phyloP scores from a whole-genome alignment of 2,888 invertebrate species.

The Mantis religiosa region DNA sequence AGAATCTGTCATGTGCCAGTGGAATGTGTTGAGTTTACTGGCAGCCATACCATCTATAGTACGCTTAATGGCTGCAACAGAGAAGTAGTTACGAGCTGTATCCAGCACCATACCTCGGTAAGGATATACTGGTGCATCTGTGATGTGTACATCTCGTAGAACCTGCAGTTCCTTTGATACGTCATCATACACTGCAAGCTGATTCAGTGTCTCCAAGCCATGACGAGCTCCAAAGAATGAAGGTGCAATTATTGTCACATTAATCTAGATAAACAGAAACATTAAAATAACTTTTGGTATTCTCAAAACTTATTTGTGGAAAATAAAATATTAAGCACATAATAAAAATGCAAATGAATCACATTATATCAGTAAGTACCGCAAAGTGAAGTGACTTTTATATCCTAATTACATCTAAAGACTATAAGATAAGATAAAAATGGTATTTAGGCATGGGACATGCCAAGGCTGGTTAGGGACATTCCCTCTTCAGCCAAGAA shows the following conservation, averaged over 20 bases:
- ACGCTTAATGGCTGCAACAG: conserved; percentile 64
- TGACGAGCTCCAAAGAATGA: conserved; percentile 66
- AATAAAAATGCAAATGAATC: background rate
- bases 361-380: no score
- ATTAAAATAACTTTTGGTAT: background rate
- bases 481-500: no score
- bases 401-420: no score
- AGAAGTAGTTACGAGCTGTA: conserved; percentile 73
- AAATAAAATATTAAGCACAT: no score
- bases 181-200: conserved; percentile 48
- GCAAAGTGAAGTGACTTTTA: no score
- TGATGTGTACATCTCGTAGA: conserved; percentile 57
- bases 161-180: conserved; percentile 52
- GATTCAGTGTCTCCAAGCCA: conserved; percentile 63
- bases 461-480: no score
- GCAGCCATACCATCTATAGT: conserved; percentile 86
- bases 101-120: conserved; percentile 88
- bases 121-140: conserved; percentile 78
- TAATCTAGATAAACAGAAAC: conserved; percentile 39
- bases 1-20: conserved; percentile 92
- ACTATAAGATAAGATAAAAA: no score
- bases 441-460: no score
- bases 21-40: conserved; percentile 88
- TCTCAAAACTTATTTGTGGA: no score
- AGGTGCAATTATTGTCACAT: conserved; percentile 53